phyloP scores from a whole-genome alignment of 2,797 vertebrate genomes.

The Sardinella longiceps region DNA sequence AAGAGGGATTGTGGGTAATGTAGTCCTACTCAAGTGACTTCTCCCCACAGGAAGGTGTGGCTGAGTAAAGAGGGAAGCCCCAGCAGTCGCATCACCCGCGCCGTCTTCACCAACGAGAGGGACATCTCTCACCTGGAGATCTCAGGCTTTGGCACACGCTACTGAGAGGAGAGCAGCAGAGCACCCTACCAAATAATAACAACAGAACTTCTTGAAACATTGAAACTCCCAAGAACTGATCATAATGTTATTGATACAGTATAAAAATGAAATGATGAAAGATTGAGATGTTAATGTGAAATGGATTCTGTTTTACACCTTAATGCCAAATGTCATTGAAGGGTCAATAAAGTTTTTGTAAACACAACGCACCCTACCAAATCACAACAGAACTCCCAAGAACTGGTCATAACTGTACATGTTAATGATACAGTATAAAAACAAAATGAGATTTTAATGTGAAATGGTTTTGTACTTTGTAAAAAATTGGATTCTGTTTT shows the following conservation, averaged over 20 bases:
- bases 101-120: slow-evolving; percentile 84
- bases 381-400: too few species aligned
- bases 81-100: slow-evolving; percentile 81
- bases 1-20: slow-evolving; percentile 67
- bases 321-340: too few species aligned
- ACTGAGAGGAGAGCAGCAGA: slow-evolving; percentile 73
- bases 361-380: too few species aligned
- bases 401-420: neutral
- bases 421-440: neutral
- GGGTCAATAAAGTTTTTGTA: too few species aligned
- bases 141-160: slow-evolving; percentile 85
- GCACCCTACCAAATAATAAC: neutral
- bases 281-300: too few species aligned
- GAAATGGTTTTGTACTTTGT: neutral
- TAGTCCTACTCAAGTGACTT: neutral
- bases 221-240: neutral
- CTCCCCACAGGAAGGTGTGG: slow-evolving; percentile 84
- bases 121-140: slow-evolving; percentile 82
- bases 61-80: slow-evolving; percentile 88
- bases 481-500: neutral
- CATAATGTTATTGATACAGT: too few species aligned
- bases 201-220: neutral
- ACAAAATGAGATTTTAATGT: neutral
- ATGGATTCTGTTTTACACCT: too few species aligned
- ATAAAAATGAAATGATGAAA: too few species aligned